Evolutionary conservation across 2,888 invertebrate species (phyloP), one percentile per base, ranked within the genome.

Genomic region (Polydrusus pterygomalis): DNA sequence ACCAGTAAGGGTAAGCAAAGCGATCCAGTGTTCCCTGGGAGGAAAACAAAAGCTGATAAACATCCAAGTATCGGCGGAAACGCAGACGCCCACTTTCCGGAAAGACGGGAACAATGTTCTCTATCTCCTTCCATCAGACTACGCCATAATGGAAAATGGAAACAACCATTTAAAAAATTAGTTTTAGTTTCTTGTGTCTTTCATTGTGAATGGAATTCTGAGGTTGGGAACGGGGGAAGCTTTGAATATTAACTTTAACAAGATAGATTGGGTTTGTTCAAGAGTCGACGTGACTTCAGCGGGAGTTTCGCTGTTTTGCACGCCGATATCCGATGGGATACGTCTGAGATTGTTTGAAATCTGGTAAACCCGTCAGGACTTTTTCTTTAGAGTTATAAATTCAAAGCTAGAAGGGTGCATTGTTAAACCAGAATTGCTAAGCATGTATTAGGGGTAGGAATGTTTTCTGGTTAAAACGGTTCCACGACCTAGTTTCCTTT

Each of bases 11-110:
- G 93, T 92, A 20, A 92, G 92, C 47, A 93, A 92, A 77, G 92
- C 92, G 2, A 92, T 97, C 75, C 92, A 93, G 80, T 97, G 97
- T 86, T 95, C 93, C 84, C 89, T 98, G 79, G 97, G 96, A 63
- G 94, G 95, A 80, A 97, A 96, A 88, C 89, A 92, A 49, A 89
- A 91, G 77, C 86, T 89, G 40, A 87, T 94, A 60, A 87, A 89
- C 60, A 89, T 93, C 17, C 90, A 92, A 84, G 90, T 91, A n/a
- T 88, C 87, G 70, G 88, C 90, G 0, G 90, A 90, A 56, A 87
- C 89, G 3, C 85, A 86, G 45, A 84, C 84, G 15, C 88, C 91
- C 0, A 88, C 87, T 0, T 91, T 91, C 82, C 88, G 86, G 76
- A 91, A 90, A 82, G 90, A 89, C 51, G 89, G 89, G 18, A 89